Evolutionary conservation across 2,888 invertebrate genomes (phyloP).

Genomic region (Archips xylosteana): DNA sequence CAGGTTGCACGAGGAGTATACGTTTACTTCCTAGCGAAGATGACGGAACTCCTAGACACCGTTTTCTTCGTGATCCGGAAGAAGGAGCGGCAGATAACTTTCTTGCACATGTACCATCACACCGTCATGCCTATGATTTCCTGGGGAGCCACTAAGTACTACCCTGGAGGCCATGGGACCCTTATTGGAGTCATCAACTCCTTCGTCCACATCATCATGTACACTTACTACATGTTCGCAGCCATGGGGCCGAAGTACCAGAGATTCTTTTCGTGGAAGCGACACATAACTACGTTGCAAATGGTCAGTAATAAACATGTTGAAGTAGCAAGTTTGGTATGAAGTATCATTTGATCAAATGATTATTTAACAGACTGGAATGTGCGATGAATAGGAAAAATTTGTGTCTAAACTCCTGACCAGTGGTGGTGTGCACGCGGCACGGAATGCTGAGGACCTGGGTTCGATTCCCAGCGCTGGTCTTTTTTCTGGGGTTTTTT

Average conservation of each 20-base stretch:
- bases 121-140: constrained; percentile 97
- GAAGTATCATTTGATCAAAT: too few species aligned
- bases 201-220: constrained; percentile 98
- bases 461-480: too few species aligned
- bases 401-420: too few species aligned
- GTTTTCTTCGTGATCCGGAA: constrained; percentile 97
- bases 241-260: constrained; percentile 95
- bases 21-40: constrained; percentile 95
- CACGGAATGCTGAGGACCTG: too few species aligned
- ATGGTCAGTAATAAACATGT: constrained; percentile 86
- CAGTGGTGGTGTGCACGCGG: too few species aligned
- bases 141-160: constrained; percentile 97
- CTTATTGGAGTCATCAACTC: constrained; percentile 96
- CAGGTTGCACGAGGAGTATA: constrained; percentile 91
- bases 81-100: constrained; percentile 95
- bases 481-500: too few species aligned
- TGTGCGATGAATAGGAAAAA: too few species aligned
- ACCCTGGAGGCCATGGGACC: constrained; percentile 95
- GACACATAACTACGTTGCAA: constrained; percentile 95
- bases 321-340: too few species aligned
- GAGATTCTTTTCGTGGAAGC: constrained; percentile 97
- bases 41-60: constrained; percentile 95
- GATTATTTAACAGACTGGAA: too few species aligned
- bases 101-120: constrained; percentile 97
- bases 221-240: constrained; percentile 95